A percentile compares a stretch with the other conserved stretches of the same genome.
Conservation (phyloP, 37 sponge, comb jelly and placozoan species). For the Ephydatia muelleri region DNA sequence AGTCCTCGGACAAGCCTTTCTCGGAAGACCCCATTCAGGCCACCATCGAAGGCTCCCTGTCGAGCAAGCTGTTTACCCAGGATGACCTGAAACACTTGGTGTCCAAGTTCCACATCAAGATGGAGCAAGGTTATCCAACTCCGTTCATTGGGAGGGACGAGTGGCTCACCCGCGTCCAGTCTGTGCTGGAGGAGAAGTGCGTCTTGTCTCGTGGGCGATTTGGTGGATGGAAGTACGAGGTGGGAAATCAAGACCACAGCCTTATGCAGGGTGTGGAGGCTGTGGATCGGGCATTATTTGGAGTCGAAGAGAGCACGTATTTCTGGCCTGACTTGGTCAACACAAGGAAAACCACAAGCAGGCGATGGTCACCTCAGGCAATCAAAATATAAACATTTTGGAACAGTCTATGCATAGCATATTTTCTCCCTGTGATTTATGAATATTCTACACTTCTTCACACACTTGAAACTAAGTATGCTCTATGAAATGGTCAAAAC, state of each 20-base stretch:
- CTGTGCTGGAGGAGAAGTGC: not conserved
- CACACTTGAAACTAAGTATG: no score
- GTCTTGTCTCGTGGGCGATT: constrained; percentile 29
- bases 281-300: not conserved
- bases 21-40: constrained; percentile 4
- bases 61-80: constrained; percentile 22
- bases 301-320: constrained; percentile 23
- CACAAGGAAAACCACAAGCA: constrained; percentile 4
- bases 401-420: no score
- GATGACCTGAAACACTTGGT: constrained; percentile 8
- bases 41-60: constrained; percentile 18
- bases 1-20: constrained; percentile 15
- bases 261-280: constrained; percentile 44
- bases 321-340: constrained; percentile 16
- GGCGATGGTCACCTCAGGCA: not conserved
- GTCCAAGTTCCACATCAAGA: constrained; percentile 24
- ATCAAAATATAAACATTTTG: no score
- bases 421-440: no score
- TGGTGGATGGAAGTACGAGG: constrained; percentile 44
- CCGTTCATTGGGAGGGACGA: constrained; percentile 27
- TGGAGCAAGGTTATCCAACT: constrained; percentile 53
- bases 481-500: no score
- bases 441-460: no score
- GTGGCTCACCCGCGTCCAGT: not conserved
- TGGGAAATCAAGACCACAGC: constrained; percentile 34